These are phyloP conservation scores for Bradypodion pumilum DNA, from an alignment of 2,797 vertebrate species.

Conservation along the genomic window DNA sequence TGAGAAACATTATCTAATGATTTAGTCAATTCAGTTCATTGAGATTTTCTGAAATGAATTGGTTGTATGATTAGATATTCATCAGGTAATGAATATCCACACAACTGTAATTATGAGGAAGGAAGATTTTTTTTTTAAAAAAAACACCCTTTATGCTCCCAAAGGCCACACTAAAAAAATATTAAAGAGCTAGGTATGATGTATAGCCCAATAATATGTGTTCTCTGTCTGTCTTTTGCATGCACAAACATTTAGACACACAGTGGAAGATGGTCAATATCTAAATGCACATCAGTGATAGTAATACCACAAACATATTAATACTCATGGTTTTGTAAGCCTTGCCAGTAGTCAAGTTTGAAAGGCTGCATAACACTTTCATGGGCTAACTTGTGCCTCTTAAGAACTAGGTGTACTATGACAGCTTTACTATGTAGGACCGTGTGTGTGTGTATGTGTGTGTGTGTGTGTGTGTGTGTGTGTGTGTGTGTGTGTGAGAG, in stretches of 20 bases:
- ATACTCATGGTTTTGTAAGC: too few species aligned
- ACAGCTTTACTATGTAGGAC: too few species aligned
- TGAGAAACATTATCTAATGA: too few species aligned
- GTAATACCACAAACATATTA: too few species aligned
- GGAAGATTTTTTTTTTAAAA: fast-evolving
- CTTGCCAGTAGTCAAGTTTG: too few species aligned
- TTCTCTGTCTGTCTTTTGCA: background rate
- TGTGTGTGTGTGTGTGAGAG: too few species aligned
- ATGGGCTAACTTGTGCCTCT: too few species aligned
- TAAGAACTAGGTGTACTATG: background rate
- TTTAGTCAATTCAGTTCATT: too few species aligned
- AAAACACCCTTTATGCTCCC: background rate
- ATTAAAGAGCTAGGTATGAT: background rate
- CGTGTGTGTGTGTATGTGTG: background rate
- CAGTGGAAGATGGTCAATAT: too few species aligned
- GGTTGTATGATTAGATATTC: background rate
- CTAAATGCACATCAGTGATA: too few species aligned
- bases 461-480: too few species aligned
- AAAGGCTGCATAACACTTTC: too few species aligned
- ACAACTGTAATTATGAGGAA: background rate
- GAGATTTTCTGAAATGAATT: background rate
- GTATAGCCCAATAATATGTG: background rate
- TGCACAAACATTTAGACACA: background rate
- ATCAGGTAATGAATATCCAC: background rate
- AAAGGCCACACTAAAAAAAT: background rate